Base-by-base conservation (phyloP, 2,888 invertebrate species). In the Drosophila rellima region DNA sequence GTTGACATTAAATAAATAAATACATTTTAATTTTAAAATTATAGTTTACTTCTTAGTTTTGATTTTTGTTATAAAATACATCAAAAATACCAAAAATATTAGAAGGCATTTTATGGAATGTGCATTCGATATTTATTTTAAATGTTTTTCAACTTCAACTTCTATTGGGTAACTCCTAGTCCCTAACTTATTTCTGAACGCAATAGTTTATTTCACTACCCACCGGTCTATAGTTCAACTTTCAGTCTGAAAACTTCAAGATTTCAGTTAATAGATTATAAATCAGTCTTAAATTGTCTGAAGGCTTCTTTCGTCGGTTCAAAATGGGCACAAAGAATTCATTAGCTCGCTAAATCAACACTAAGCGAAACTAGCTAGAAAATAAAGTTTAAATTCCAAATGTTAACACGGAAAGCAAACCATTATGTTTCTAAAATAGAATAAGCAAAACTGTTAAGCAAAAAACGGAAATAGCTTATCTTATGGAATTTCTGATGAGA, bases 281-380 rank as follows among this genome's bases (percentile, higher is more conserved):
- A 61, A 47, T 63, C 33, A 47, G 33, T 29, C 17, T 56, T 17
- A 47, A 17, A 13, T 26, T 31, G 23, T 45, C 45, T 57, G 2
- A 13, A 56, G 4, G 1, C 2, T 8, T 29, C 5, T 44, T 55
- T 55, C 7, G 33, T 6, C 7, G 11, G n/a, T 13, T 44, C 17
- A 54, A 44, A 44, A 29, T 44, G 42, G 26, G 45, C 45, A 61
- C 54, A 45, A 44, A 44, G 23, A 54, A 37, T 54, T 35, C 23
- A 62, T 62, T 48, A 48, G 31, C 7, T 23, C 1, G n/a, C 17
- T 6, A 13, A 18, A 31, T 10, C 18, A 13, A 5, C 33, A 48
- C n/a, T 10, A 31, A 47, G 37, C 39, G 13, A 55, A 31, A 56
- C 33, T 29, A 40, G 31, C 20, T 35, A 15, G 13, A 13, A 31